phyloP scores from a whole-genome alignment of 2,888 invertebrate genomes.

The Automeris io region DNA sequence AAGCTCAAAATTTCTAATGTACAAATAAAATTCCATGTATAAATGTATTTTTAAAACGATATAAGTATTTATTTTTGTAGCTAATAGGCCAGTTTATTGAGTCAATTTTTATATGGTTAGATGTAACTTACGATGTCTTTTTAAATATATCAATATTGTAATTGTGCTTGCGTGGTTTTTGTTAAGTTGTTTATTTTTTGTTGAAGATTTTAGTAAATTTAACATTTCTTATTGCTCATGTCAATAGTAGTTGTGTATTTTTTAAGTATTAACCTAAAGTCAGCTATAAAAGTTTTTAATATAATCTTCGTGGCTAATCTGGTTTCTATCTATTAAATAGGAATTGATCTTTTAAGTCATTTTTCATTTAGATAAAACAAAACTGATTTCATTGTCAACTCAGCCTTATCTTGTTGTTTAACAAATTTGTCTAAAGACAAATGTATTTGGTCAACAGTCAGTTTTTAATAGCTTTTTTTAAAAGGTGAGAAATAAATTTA shows the following conservation, averaged over 20 bases:
- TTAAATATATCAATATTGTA: conserved; percentile 8
- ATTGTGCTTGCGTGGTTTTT: conserved; percentile 6
- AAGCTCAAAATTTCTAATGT: conserved; percentile 68
- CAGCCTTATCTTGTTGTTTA: too few species aligned
- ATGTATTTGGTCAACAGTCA: too few species aligned
- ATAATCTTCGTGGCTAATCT: too few species aligned
- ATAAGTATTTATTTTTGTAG: conserved; percentile 69
- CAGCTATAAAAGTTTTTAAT: too few species aligned
- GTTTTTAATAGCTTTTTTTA: too few species aligned
- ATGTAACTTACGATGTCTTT: conserved; percentile 7
- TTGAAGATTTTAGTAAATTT: conserved; percentile 5
- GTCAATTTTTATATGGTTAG: conserved; percentile 44
- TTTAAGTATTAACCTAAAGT: conserved; percentile 4
- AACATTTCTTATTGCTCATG: conserved; percentile 8
- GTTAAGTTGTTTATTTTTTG: conserved; percentile 10
- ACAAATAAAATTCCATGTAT: conserved; percentile 44
- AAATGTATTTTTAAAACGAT: conserved; percentile 13
- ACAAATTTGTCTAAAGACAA: too few species aligned
- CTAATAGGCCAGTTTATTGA: conserved; percentile 67
- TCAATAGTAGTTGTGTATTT: neutral
- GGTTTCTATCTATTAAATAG: too few species aligned
- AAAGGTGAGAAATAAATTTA: too few species aligned
- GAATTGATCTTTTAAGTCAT: too few species aligned
- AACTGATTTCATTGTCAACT: too few species aligned
- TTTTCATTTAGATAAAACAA: too few species aligned